Conservation (phyloP, 2,797 vertebrate species). For the Gambusia yucatana region DNA sequence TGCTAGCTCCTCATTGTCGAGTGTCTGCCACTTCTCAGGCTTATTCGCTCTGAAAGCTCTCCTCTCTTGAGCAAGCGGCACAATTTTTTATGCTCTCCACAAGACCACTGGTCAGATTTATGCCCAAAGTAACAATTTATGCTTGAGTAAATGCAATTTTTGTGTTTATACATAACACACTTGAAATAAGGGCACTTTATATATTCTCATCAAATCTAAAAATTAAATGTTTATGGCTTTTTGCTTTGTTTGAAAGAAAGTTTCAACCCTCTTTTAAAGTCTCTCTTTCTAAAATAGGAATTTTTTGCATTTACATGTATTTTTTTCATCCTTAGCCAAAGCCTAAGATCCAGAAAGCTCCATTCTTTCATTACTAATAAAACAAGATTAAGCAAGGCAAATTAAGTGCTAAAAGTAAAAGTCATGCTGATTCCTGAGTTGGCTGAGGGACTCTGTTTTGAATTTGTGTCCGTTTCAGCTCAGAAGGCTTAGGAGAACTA, state of each 20-base stretch:
- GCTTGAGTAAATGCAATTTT: slow-evolving; percentile 74
- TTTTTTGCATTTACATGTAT: slow-evolving; percentile 68
- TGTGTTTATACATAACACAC: slow-evolving; percentile 68
- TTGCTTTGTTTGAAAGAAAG: slow-evolving; percentile 71
- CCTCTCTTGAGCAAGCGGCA: slow-evolving; percentile 76
- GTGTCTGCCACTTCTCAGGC: slow-evolving; percentile 77
- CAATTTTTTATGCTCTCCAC: slow-evolving; percentile 52
- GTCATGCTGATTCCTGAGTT: slow-evolving; percentile 76
- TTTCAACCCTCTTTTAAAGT: slow-evolving; percentile 62
- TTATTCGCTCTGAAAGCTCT: slow-evolving; percentile 79
- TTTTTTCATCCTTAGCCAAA: slow-evolving; percentile 63
- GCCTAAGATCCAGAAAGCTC: slow-evolving; percentile 64
- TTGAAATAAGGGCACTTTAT: slow-evolving; percentile 65
- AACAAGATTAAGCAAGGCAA: slow-evolving; percentile 75
- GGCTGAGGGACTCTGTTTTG: slow-evolving; percentile 69
- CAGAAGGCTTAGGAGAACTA: slow-evolving; percentile 73
- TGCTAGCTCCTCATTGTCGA: slow-evolving; percentile 73
- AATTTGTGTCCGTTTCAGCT: slow-evolving; percentile 77
- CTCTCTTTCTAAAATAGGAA: slow-evolving; percentile 67
- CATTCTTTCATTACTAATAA: slow-evolving; percentile 80
- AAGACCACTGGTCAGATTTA: slow-evolving; percentile 70
- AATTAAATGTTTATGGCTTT: slow-evolving; percentile 74
- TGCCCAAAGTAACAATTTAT: slow-evolving; percentile 58
- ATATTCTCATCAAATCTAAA: slow-evolving; percentile 66
- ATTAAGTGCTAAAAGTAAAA: slow-evolving; percentile 79